Base-by-base conservation (phyloP, 37 sponge, comb jelly and placozoan genomes). In the Hexactinellida sp. region DNA sequence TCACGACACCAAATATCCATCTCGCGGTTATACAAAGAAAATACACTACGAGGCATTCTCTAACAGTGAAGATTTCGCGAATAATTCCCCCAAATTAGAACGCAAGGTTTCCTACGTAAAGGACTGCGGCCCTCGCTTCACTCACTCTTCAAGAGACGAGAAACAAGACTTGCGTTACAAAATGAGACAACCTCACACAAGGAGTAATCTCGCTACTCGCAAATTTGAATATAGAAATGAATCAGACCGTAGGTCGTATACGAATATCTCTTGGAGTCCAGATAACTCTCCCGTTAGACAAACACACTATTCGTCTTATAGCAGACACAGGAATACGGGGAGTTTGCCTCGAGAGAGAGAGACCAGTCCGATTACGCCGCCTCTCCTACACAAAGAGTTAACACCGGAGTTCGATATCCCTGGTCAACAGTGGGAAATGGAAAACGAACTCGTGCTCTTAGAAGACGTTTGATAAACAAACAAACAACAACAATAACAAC, bases 231-330 rank as follows among this genome's bases (percentile, higher is more conserved):
- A 63, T 63, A 10, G 76, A n/a, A 63, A 63, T n/a, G 30, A n/a
- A 21, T 23, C 3, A 21, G 76, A 63, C 32, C 76, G 30, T 10
- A 63, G 76, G 34, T 63, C 76, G 25, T 63, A 63, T n/a, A 63
- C 76, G 34, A 63, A 63, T 63, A 63, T 63, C 34, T 63, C 76
- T 7, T 63, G 76, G 76, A 63, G 76, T 63, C 76, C 76, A 7
- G 30, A 63, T n/a, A n/a, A 63, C 30, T 63, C 76, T 32, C 76
- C 30, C 25, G 28, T 25, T 3, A 25, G 21, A 28, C 76, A 63
- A 10, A 10, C 28, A 63, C 76, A 63, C 30, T 25, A 25, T n/a
- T 63, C 76, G 28, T 23, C 76, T 25, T 63, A 32, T 23, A 23
- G 76, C 3, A 10, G 76, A 1, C 76, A 7, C 32, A 63, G 76